These are phyloP conservation scores for Carcina quercana DNA, from an alignment of 2,888 invertebrate genomes.

Conservation along the genomic window DNA sequence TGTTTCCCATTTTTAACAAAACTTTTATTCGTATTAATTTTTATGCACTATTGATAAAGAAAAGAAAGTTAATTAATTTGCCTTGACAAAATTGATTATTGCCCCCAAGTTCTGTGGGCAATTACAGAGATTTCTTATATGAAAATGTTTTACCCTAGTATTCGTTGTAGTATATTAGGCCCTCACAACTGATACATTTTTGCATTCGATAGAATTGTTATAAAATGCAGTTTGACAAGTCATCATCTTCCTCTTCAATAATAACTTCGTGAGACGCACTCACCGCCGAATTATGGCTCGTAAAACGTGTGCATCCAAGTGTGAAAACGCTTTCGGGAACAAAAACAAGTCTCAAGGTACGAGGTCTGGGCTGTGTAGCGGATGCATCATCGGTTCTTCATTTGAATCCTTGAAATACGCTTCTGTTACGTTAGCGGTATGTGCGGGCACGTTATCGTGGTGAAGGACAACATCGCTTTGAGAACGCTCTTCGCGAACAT, in stretches of 20 bases:
- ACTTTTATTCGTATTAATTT: too few species aligned
- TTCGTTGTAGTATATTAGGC: too few species aligned
- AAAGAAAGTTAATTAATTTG: too few species aligned
- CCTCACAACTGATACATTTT: slow-evolving; percentile 3
- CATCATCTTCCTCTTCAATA: not conserved
- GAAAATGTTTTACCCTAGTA: too few species aligned
- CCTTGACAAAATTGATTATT: too few species aligned
- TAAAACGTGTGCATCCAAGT: not conserved
- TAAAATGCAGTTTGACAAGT: not conserved
- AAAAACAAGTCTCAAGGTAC: not conserved
- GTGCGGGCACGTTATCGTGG: not conserved
- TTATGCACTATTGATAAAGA: too few species aligned
- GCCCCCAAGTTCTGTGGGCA: too few species aligned
- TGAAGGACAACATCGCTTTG: not conserved
- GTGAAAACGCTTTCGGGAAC: not conserved
- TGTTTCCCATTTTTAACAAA: too few species aligned
- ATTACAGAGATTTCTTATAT: too few species aligned
- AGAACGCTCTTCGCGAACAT: too few species aligned
- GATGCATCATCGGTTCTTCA: slow-evolving; percentile 4
- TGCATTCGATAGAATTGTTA: not conserved
- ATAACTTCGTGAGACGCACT: not conserved
- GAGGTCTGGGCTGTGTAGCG: slow-evolving; percentile 3
- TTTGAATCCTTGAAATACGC: too few species aligned
- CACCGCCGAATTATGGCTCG: not conserved
- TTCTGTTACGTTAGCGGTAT: not conserved